phyloP scores from a whole-genome alignment of 2,888 invertebrate species.

The Drepana falcataria region DNA sequence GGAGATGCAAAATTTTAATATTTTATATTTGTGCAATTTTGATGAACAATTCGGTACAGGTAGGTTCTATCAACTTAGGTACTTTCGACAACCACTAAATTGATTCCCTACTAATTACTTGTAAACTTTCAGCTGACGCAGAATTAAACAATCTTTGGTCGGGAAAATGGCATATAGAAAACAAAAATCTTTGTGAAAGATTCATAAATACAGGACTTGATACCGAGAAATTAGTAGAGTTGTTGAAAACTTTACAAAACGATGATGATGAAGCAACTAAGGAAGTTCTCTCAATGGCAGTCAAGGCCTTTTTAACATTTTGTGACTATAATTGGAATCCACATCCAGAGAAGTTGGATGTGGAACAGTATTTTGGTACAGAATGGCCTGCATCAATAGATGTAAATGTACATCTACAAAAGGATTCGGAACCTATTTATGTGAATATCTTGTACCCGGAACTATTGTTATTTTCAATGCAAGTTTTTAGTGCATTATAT shows the following conservation, averaged over 20 bases:
- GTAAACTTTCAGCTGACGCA: conserved; percentile 39
- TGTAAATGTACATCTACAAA: conserved; percentile 57
- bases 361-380: conserved; percentile 55
- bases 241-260: conserved; percentile 35
- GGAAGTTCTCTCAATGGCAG: conserved; percentile 76
- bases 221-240: conserved; percentile 28
- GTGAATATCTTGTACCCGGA: conserved; percentile 80
- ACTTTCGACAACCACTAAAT: no score
- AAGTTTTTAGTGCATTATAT: conserved; percentile 54
- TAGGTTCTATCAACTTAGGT: conserved; percentile 18
- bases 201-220: conserved; percentile 46
- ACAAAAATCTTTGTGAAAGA: conserved; percentile 40
- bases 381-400: conserved; percentile 65
- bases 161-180: conserved; percentile 46
- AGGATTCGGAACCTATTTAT: conserved; percentile 84
- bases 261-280: conserved; percentile 28
- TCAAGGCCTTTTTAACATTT: conserved; percentile 84
- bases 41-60: conserved; percentile 47
- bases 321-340: conserved; percentile 91
- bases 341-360: conserved; percentile 70
- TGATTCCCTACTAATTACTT: no score
- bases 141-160: conserved; percentile 47
- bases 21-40: conserved; percentile 56
- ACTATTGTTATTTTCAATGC: conserved; percentile 56
- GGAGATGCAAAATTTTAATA: conserved; percentile 23